Percentiles rank a stretch among this genome's conserved stretches.
Conservation (phyloP, 92 coral and sea anemone species). For the Heteractis magnifica region DNA sequence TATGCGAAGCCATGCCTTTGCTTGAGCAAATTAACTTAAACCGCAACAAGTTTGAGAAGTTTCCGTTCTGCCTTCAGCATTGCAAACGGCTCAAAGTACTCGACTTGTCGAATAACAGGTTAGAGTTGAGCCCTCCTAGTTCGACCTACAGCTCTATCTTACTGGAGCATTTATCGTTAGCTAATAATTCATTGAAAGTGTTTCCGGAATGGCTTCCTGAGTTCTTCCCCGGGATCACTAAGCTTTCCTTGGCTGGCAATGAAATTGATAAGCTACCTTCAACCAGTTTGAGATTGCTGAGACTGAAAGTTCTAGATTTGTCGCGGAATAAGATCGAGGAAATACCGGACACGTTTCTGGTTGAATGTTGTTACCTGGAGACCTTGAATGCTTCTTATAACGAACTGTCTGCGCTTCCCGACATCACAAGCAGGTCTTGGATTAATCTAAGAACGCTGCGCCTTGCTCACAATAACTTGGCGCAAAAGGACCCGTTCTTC, state of each 20-base stretch:
- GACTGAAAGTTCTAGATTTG: slow-evolving; percentile 70
- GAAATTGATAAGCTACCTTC: slow-evolving; percentile 55
- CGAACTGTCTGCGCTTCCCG: slow-evolving; percentile 67
- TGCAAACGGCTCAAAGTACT: slow-evolving; percentile 47
- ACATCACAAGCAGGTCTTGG: slow-evolving; percentile 53
- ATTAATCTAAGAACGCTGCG: slow-evolving; percentile 66
- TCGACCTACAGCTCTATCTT: slow-evolving; percentile 31
- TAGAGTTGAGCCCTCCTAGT: slow-evolving; percentile 26
- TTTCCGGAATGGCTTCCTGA: slow-evolving; percentile 80
- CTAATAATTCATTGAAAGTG: slow-evolving; percentile 58
- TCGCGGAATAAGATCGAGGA: slow-evolving; percentile 71
- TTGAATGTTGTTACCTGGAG: slow-evolving; percentile 59
- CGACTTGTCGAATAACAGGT: slow-evolving; percentile 70
- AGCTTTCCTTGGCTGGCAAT: slow-evolving; percentile 70
- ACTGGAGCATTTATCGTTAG: slow-evolving; percentile 66
- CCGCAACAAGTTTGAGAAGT: slow-evolving; percentile 58
- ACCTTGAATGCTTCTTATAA: slow-evolving; percentile 76
- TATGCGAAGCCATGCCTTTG: slow-evolving; percentile 78
- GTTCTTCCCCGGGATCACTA: slow-evolving; percentile 59
- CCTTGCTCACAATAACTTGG: slow-evolving; percentile 70
- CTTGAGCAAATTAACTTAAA: slow-evolving; percentile 68
- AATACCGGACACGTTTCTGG: slow-evolving; percentile 66
- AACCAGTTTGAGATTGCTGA: slow-evolving; percentile 45
- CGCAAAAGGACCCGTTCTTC: slow-evolving; percentile 61
- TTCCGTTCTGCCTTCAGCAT: slow-evolving; percentile 66